A percentile compares a stretch with the other conserved stretches of the same genome.
phyloP scores from a whole-genome alignment of 2,888 invertebrate species.

The Argyresthia albistria region DNA sequence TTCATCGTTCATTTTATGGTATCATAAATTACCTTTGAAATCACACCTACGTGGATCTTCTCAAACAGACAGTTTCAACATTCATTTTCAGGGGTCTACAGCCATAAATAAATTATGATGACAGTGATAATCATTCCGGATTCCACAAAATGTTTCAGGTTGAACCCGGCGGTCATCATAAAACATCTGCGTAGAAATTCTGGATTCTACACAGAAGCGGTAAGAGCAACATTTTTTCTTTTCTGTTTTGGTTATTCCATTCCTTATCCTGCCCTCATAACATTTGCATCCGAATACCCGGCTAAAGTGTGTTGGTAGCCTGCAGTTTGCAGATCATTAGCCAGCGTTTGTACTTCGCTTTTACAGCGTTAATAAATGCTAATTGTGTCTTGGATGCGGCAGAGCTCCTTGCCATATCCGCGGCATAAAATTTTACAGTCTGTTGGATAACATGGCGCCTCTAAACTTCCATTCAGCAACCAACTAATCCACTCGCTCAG shows the following conservation, averaged over 20 bases:
- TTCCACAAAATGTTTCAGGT: not conserved
- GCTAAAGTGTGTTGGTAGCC: not conserved
- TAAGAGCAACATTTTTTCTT: too few relatives aligned
- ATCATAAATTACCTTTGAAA: slow-evolving; percentile 40
- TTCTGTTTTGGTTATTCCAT: too few relatives aligned
- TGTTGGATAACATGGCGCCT: not conserved
- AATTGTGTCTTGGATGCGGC: not conserved
- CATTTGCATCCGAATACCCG: slow-evolving; percentile 1
- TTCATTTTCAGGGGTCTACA: not conserved
- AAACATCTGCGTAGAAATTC: not conserved
- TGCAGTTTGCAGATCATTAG: slow-evolving; percentile 6
- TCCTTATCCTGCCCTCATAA: not conserved
- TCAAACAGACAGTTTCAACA: not conserved
- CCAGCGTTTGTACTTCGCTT: slow-evolving; percentile 1
- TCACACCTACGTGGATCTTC: not conserved
- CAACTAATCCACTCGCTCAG: too few relatives aligned
- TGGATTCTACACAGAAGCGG: too few relatives aligned
- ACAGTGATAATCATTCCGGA: not conserved
- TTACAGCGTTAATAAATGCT: slow-evolving; percentile 1
- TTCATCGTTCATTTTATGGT: slow-evolving; percentile 63
- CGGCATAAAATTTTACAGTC: slow-evolving; percentile 2
- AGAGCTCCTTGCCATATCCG: not conserved
- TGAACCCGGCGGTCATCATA: not conserved
- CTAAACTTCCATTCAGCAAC: not conserved
- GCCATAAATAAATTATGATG: not conserved